Percentiles rank a stretch among this genome's conserved stretches.
Conservation (phyloP, 2,888 invertebrate genomes). For the Mermis nigrescens region DNA sequence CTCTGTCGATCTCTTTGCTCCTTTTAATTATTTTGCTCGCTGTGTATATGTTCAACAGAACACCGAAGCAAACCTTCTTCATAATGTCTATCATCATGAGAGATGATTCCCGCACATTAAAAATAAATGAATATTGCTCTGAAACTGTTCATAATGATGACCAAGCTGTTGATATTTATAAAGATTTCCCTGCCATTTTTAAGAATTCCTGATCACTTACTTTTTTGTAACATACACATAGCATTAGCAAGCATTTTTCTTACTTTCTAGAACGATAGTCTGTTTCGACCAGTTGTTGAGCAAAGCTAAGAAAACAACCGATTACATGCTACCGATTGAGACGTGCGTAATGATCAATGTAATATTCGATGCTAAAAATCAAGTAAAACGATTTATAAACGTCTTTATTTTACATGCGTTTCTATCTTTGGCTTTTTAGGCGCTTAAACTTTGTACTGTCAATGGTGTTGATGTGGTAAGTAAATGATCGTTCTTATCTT, state of each 20-base stretch:
- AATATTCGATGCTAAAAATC: slow-evolving; percentile 73
- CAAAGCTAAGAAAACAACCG: slow-evolving; percentile 47
- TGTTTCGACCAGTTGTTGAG: slow-evolving; percentile 48
- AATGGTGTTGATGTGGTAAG: slow-evolving; percentile 86
- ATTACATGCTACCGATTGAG: slow-evolving; percentile 89
- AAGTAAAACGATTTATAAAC: slow-evolving; percentile 3
- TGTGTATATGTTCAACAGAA: too few species aligned
- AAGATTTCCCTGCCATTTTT: too few species aligned
- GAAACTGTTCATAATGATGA: too few species aligned
- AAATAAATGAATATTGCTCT: too few species aligned
- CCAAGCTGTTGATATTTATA: too few species aligned
- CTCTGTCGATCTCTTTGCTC: too few species aligned
- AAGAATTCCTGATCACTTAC: too few species aligned
- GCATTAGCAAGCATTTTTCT: not conserved
- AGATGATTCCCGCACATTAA: too few species aligned
- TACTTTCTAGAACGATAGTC: slow-evolving; percentile 35
- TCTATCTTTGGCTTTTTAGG: slow-evolving; percentile 34
- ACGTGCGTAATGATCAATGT: slow-evolving; percentile 99
- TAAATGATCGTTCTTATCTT: slow-evolving; percentile 18
- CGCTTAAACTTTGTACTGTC: slow-evolving; percentile 79
- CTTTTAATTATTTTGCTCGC: too few species aligned
- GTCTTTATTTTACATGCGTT: not conserved
- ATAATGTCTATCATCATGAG: too few species aligned
- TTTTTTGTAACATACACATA: not conserved
- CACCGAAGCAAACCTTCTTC: too few species aligned